Conservation (phyloP, 2,797 vertebrate genomes). For the Darevskia mixta region DNA sequence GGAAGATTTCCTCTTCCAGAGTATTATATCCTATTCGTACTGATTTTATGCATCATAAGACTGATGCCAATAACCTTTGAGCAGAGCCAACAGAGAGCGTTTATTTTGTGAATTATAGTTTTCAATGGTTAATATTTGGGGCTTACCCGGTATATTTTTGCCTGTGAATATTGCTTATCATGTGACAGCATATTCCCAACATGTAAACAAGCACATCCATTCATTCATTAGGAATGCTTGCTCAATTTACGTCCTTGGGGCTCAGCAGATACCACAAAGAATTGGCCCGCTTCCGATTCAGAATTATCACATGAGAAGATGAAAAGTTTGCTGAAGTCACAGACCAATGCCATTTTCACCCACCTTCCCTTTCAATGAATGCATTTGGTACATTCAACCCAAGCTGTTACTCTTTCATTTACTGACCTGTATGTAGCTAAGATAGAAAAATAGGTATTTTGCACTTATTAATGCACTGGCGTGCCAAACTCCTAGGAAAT, state of each 20-base stretch:
- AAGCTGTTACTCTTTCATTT: not conserved
- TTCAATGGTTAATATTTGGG: not conserved
- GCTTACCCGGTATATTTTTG: not conserved
- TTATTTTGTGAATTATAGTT: not conserved
- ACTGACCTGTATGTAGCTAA: not conserved
- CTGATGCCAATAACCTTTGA: not conserved
- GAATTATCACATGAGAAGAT: not conserved
- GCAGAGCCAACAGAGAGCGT: not conserved
- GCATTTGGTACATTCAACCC: not conserved
- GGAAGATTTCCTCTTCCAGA: not conserved
- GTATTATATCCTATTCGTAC: not conserved
- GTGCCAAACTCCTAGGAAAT: not conserved
- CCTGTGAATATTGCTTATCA: not conserved
- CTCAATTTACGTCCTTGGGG: not conserved
- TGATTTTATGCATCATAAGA: too few species aligned
- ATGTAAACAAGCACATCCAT: not conserved
- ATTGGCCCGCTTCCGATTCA: not conserved
- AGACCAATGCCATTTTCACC: not conserved
- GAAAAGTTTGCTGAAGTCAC: not conserved
- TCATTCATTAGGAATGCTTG: not conserved
- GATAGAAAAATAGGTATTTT: not conserved
- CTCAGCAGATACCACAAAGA: not conserved
- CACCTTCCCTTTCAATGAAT: not conserved
- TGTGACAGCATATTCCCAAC: not conserved
- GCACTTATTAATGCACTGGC: not conserved